Percentiles rank a stretch among this genome's conserved stretches.
Conservation (phyloP, 2,797 vertebrate genomes). For the Huso huso region DNA sequence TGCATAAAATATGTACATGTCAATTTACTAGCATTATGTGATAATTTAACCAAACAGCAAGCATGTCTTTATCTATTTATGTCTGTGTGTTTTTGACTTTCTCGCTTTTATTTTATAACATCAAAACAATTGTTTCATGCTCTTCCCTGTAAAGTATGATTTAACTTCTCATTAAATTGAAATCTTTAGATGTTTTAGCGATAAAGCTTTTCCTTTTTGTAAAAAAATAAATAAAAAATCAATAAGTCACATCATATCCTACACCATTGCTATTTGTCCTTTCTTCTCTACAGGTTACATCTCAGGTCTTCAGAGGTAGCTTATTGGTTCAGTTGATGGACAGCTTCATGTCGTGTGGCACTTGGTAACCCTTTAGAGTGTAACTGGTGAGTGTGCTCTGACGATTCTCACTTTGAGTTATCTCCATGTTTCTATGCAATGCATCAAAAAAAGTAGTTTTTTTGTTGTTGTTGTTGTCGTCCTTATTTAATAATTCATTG, state of each 20-base stretch:
- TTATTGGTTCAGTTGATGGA: conserved; percentile 49
- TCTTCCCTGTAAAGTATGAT: not conserved
- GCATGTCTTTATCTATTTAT: not conserved
- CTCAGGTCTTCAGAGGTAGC: conserved; percentile 40
- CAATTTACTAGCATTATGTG: too few species aligned
- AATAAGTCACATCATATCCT: conserved; percentile 29
- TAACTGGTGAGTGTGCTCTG: conserved; percentile 29
- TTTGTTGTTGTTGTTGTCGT: conserved; percentile 46
- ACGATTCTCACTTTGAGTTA: conserved; percentile 41
- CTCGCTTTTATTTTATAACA: not conserved
- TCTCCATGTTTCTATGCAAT: conserved; percentile 44
- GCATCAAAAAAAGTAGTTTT: conserved; percentile 59
- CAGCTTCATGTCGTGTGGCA: conserved; percentile 40
- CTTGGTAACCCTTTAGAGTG: conserved; percentile 22
- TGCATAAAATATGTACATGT: not conserved
- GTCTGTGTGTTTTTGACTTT: not conserved
- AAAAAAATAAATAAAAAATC: too few species aligned
- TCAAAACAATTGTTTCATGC: not conserved
- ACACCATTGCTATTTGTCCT: conserved; percentile 27
- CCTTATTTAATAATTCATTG: conserved; percentile 69
- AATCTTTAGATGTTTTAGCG: conserved; percentile 27
- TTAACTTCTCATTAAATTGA: not conserved
- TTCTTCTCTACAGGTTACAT: conserved; percentile 41
- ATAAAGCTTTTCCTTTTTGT: conserved; percentile 27
- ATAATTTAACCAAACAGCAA: too few species aligned